phyloP scores from a whole-genome alignment of 2,797 vertebrate genomes.

The Danio kyathit region DNA sequence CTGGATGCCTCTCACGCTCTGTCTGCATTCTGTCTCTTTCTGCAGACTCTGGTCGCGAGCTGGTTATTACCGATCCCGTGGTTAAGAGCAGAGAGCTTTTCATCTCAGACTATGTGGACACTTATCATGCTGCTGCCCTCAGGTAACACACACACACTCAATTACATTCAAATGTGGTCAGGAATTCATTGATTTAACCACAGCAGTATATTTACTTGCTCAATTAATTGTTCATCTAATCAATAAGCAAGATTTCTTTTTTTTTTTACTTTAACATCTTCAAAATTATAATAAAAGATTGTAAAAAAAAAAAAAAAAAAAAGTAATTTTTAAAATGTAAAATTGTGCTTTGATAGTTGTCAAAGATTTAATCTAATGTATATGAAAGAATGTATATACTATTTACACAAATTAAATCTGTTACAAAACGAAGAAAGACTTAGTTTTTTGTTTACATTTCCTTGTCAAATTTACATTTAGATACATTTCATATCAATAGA shows the following conservation, averaged over 20 bases:
- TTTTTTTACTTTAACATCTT: not conserved
- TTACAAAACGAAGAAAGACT: no score
- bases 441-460: no score
- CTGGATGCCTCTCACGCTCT: conserved; percentile 29
- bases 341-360: no score
- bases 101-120: conserved; percentile 98
- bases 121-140: conserved; percentile 97
- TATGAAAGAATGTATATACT: no score
- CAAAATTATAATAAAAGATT: no score
- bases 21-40: conserved; percentile 53
- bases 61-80: conserved; percentile 97
- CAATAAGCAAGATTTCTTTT: not conserved
- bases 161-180: not conserved
- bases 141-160: conserved; percentile 78
- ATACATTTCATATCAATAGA: no score
- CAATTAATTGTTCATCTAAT: not conserved
- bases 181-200: conserved; percentile 14
- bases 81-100: conserved; percentile 98
- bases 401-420: no score
- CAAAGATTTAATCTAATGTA: no score
- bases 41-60: conserved; percentile 94
- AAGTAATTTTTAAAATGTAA: no score
- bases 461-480: no score
- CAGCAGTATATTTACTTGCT: not conserved
- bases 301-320: no score